Conservation (phyloP, 2,113 vertebrate genomes). For the Pelusios castaneus region DNA sequence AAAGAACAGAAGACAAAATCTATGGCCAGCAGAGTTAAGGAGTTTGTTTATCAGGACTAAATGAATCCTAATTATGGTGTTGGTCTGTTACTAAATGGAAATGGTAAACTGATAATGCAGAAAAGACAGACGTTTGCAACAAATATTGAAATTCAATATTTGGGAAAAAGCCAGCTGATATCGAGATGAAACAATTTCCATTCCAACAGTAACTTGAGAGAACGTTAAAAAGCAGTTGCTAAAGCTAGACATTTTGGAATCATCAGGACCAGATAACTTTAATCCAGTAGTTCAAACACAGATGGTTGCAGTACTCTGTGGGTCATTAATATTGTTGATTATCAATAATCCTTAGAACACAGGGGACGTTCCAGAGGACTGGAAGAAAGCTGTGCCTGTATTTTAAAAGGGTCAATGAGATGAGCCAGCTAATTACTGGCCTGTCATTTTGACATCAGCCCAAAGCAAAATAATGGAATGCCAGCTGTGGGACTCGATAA, state of each 20-base stretch:
- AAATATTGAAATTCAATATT: neutral
- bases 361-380: neutral
- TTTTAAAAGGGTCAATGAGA: neutral
- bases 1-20: neutral
- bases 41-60: neutral
- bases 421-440: neutral
- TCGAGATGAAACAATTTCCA: neutral
- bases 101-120: neutral
- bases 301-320: neutral
- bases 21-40: neutral
- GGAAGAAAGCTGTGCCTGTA: neutral
- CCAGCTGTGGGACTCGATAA: neutral
- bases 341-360: neutral
- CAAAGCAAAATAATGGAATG: neutral
- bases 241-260: neutral
- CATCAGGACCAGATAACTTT: neutral
- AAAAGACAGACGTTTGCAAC: neutral
- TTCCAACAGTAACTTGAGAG: neutral
- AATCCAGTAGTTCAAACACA: neutral
- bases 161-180: neutral
- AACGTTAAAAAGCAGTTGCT: neutral
- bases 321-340: neutral
- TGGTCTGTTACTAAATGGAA: neutral
- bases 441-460: neutral
- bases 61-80: neutral